Conservation (phyloP, 2,888 invertebrate species). For the Dasysyrphus tricinctus region DNA sequence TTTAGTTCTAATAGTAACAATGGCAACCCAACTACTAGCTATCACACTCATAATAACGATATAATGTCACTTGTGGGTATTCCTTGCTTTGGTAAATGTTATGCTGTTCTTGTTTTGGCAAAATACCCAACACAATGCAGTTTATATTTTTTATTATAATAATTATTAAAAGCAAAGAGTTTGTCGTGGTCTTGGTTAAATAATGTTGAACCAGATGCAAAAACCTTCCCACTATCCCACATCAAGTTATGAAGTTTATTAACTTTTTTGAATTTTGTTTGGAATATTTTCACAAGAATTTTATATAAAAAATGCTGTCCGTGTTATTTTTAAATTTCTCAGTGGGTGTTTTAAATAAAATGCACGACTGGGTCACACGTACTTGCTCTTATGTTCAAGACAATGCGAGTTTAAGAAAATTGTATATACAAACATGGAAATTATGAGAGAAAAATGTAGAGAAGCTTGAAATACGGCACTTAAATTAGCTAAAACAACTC, state of each 20-base stretch:
- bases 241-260: neutral
- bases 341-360: neutral
- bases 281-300: neutral
- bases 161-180: neutral
- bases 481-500: too few relatives aligned
- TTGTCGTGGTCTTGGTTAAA: neutral
- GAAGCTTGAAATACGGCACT: too few relatives aligned
- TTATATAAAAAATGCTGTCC: neutral
- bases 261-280: neutral
- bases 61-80: slow-evolving; percentile 7
- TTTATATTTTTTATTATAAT: slow-evolving; percentile 4
- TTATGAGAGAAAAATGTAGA: too few relatives aligned
- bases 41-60: slow-evolving; percentile 12
- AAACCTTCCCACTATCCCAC: neutral
- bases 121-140: neutral
- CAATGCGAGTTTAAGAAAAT: too few relatives aligned
- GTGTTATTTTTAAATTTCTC: neutral
- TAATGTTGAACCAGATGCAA: neutral
- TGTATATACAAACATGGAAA: too few relatives aligned
- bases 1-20: slow-evolving; percentile 2
- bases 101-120: neutral
- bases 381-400: too few relatives aligned
- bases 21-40: neutral
- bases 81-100: neutral
- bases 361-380: too few relatives aligned